phyloP scores from a whole-genome alignment of 2,888 invertebrate genomes.

The Pseudolycoriella hygida region DNA sequence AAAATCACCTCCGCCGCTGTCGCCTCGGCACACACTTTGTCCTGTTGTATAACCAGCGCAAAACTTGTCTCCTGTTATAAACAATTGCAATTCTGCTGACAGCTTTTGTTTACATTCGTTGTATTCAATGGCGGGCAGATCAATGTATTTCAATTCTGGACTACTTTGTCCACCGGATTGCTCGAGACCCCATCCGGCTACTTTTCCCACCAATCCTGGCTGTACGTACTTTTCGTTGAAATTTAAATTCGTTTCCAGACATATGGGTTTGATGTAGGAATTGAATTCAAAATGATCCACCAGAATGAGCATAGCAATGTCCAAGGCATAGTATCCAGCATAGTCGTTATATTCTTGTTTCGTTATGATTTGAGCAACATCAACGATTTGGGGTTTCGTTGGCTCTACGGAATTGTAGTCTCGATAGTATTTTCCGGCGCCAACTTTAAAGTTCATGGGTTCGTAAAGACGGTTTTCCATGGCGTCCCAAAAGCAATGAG shows the following conservation, averaged over 20 bases:
- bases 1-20: constrained; percentile 15
- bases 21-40: constrained; percentile 5
- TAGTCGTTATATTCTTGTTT: constrained; percentile 4
- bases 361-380: constrained; percentile 10
- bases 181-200: constrained; percentile 15
- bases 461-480: neutral
- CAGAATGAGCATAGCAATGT: constrained; percentile 23
- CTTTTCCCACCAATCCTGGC: constrained; percentile 8
- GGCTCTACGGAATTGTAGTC: constrained; percentile 9
- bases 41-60: constrained; percentile 17
- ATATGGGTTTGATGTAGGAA: constrained; percentile 22
- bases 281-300: constrained; percentile 17
- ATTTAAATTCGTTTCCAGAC: constrained; percentile 17
- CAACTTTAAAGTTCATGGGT: constrained; percentile 5
- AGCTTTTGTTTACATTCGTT: constrained; percentile 11
- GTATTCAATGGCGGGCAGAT: constrained; percentile 11
- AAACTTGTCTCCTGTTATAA: constrained; percentile 20
- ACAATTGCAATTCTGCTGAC: constrained; percentile 9
- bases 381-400: constrained; percentile 8
- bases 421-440: constrained; percentile 9
- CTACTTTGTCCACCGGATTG: constrained; percentile 9
- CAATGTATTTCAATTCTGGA: constrained; percentile 10
- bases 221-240: constrained; percentile 8
- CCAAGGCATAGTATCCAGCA: constrained; percentile 13
- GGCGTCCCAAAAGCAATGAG: constrained; percentile 10